phyloP scores from a whole-genome alignment of 1,140 invertebrate species.

The Trichonephila clavata region DNA sequence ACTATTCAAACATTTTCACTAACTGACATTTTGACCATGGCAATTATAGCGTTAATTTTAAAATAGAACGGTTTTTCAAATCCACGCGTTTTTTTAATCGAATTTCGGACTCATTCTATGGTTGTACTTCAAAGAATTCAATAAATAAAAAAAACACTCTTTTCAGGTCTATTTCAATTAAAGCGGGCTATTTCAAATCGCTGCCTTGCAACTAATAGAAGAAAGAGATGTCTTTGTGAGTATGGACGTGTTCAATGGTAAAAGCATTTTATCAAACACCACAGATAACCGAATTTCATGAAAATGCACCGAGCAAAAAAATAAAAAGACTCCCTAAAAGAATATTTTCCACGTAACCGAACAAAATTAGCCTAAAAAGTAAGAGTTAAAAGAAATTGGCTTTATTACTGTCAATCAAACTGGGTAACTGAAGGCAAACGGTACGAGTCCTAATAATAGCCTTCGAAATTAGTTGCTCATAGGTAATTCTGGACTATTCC shows the following conservation, averaged over 20 bases:
- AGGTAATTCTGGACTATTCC: constrained; percentile 47
- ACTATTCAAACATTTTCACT: too few species aligned
- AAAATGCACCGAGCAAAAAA: neutral
- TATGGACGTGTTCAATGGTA: neutral
- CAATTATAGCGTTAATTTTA: too few species aligned
- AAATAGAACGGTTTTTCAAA: too few species aligned
- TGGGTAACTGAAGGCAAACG: neutral
- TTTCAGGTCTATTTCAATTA: neutral
- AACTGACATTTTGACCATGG: too few species aligned
- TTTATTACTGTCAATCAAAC: constrained; percentile 69
- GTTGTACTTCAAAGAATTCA: neutral
- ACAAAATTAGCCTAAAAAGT: constrained; percentile 52
- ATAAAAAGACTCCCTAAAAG: neutral
- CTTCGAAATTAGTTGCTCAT: constrained; percentile 41
- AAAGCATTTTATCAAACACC: neutral
- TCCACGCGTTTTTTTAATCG: too few species aligned
- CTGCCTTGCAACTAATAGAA: neutral
- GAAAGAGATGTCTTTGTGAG: neutral
- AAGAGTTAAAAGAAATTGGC: constrained; percentile 62
- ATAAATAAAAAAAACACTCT: neutral
- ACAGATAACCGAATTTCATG: constrained; percentile 3
- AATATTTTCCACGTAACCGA: constrained; percentile 14
- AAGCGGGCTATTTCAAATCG: neutral
- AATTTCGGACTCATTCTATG: too few species aligned
- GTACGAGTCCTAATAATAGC: constrained; percentile 49